Conservation (phyloP, 2,888 invertebrate species). For the Drosophila cracens region DNA sequence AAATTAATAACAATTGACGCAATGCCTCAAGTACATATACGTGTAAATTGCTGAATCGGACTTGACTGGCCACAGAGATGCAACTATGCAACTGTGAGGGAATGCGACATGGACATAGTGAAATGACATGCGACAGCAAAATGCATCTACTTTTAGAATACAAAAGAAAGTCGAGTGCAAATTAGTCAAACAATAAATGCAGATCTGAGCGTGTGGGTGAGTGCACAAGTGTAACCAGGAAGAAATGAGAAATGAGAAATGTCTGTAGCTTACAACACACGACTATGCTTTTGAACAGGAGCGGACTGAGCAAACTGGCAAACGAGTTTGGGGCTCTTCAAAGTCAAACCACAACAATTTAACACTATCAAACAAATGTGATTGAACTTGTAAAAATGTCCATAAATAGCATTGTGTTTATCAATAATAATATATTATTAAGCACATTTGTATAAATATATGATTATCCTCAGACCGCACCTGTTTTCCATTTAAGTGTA, state of each 20-base stretch:
- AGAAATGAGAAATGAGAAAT: conserved; percentile 45
- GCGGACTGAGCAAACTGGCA: conserved; percentile 1
- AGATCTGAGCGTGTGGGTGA: conserved; percentile 26
- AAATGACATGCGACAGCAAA: conserved; percentile 39
- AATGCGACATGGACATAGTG: conserved; percentile 20
- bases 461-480: background rate
- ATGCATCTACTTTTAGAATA: conserved; percentile 25
- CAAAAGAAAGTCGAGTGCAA: conserved; percentile 65
- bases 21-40: conserved; percentile 35
- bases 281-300: conserved; percentile 17
- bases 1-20: conserved; percentile 80
- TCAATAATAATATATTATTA: background rate
- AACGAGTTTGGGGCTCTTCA: conserved; percentile 2
- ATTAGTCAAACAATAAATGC: conserved; percentile 58
- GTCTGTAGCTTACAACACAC: conserved; percentile 2
- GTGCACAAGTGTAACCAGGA: conserved; percentile 59
- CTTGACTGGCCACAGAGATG: conserved; percentile 29
- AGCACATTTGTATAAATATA: background rate
- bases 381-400: background rate
- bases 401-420: background rate
- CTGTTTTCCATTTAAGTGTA: background rate
- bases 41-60: conserved; percentile 39
- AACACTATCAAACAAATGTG: background rate
- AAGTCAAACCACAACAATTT: background rate
- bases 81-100: conserved; percentile 15